Evolutionary conservation across 2,113 vertebrate genomes (phyloP).

Genomic region (Microtus oregoni): DNA sequence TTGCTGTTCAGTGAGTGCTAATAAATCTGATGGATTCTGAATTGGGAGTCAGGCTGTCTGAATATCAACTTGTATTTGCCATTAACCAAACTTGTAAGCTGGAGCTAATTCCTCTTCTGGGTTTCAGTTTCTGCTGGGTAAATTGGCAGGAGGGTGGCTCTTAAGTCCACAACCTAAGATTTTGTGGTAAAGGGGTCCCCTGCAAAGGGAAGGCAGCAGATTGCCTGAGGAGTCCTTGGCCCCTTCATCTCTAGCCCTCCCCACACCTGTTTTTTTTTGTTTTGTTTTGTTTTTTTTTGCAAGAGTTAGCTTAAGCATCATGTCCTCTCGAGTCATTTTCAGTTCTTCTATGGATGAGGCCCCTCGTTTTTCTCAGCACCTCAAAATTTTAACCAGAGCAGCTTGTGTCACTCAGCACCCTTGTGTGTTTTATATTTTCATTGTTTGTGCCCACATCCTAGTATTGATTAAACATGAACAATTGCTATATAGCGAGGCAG

Average conservation of each 20-base stretch:
- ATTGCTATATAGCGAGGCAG: not conserved
- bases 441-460: not conserved
- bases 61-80: slow-evolving; percentile 30
- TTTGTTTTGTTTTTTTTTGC: not conserved
- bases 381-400: not conserved
- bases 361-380: not conserved
- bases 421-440: not conserved
- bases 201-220: not conserved
- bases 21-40: slow-evolving; percentile 37
- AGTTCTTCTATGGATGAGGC: not conserved
- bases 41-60: not conserved
- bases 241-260: not conserved
- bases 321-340: not conserved
- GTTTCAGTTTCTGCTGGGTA: not conserved
- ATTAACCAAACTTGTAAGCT: not conserved
- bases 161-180: not conserved
- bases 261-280: not conserved
- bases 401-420: not conserved
- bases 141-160: not conserved
- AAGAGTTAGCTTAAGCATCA: not conserved
- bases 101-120: not conserved
- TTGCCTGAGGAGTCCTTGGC: not conserved
- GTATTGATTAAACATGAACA: not conserved
- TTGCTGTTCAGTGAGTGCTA: slow-evolving; percentile 21
- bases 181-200: not conserved